phyloP scores from a whole-genome alignment of 2,888 invertebrate genomes.

The Itoplectis maculator region DNA sequence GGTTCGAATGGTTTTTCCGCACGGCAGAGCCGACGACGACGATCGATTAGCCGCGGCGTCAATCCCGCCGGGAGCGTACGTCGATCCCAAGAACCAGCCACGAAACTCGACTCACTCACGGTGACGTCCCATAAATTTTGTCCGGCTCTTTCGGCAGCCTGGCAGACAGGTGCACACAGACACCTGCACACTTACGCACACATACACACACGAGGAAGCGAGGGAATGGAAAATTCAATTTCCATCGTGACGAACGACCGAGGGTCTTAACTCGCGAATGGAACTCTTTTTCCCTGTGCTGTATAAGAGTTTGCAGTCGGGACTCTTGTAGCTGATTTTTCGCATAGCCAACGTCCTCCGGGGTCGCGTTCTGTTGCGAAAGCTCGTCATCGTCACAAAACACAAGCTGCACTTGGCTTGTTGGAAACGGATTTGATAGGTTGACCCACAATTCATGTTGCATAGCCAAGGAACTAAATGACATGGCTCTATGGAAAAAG shows the following conservation, averaged over 20 bases:
- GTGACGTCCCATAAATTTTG: conserved; percentile 75
- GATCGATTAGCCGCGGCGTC: conserved; percentile 61
- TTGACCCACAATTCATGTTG: background rate
- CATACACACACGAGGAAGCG: too few relatives aligned
- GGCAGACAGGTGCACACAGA: conserved; percentile 21
- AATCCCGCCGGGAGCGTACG: conserved; percentile 8
- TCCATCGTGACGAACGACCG: conserved; percentile 76
- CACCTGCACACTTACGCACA: too few relatives aligned
- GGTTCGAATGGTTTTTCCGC: conserved; percentile 57
- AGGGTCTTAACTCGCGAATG: background rate
- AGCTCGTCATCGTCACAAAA: conserved; percentile 11
- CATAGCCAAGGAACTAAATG: too few relatives aligned
- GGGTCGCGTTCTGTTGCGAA: background rate
- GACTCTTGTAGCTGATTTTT: background rate
- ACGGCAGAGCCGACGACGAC: conserved; percentile 11
- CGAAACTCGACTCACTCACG: conserved; percentile 66
- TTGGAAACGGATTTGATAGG: background rate
- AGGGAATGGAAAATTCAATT: conserved; percentile 74
- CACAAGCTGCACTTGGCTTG: too few relatives aligned
- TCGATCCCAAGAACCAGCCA: conserved; percentile 43
- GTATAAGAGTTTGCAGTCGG: background rate
- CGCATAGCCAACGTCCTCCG: background rate
- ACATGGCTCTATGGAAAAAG: too few relatives aligned
- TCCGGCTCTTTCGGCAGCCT: conserved; percentile 65
- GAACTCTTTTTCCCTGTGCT: background rate